phyloP scores from a whole-genome alignment of 2,888 invertebrate species.

The Pocota personata region DNA sequence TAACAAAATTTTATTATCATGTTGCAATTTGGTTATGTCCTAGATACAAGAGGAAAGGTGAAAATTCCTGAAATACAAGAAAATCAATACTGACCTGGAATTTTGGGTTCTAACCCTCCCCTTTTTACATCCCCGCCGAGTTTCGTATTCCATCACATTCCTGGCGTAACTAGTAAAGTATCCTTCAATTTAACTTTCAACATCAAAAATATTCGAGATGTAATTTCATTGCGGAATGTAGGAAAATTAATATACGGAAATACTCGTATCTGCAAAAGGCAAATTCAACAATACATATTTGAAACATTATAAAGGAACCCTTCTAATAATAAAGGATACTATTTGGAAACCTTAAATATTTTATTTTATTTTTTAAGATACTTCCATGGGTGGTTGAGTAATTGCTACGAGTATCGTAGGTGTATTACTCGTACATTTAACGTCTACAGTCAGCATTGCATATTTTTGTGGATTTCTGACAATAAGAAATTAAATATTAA shows the following conservation, averaged over 20 bases:
- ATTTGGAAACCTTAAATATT: not conserved
- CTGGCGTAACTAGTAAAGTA: not conserved
- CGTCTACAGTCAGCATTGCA: not conserved
- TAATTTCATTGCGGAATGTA: slow-evolving; percentile 43
- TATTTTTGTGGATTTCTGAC: not conserved
- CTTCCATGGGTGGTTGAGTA: not conserved
- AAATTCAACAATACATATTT: not conserved
- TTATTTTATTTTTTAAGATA: not conserved
- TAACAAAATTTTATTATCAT: not conserved
- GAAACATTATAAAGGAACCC: not conserved
- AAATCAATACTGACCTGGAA: slow-evolving; percentile 35
- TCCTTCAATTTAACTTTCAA: slow-evolving; percentile 33
- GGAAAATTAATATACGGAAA: slow-evolving; percentile 47
- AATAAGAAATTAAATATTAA: not conserved
- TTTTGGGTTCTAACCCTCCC: slow-evolving; percentile 1
- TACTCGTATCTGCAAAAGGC: not conserved
- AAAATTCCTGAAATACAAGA: not conserved
- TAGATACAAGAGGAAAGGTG: not conserved
- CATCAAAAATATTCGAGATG: slow-evolving; percentile 40
- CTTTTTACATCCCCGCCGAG: not conserved
- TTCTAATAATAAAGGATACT: not conserved
- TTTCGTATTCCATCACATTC: not conserved
- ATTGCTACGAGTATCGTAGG: not conserved
- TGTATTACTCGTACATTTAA: too few species aligned
- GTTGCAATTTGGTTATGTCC: not conserved